Conservation (phyloP, 1,140 invertebrate species). For the Drosophila albomicans region DNA sequence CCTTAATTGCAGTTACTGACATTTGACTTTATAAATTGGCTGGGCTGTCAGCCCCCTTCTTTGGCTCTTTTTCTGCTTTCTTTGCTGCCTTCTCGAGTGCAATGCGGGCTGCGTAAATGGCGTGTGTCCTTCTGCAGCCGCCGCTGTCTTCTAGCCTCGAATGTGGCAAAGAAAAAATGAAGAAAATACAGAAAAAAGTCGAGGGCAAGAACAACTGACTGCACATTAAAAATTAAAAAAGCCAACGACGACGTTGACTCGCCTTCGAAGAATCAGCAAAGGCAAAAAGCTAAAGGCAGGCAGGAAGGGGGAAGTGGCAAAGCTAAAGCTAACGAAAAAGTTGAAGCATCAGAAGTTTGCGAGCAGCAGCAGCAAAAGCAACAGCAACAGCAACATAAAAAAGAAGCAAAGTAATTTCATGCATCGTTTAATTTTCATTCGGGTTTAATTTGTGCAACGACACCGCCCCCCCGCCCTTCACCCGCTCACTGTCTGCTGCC, state of each 20-base stretch:
- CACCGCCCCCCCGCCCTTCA: slow-evolving; percentile 16
- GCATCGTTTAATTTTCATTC: slow-evolving; percentile 84
- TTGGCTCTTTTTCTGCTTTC: background rate
- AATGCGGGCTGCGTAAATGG: slow-evolving; percentile 69
- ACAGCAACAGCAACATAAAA: slow-evolving; percentile 38
- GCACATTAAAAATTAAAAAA: slow-evolving; percentile 84
- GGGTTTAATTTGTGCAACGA: slow-evolving; percentile 83
- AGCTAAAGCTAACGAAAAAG: slow-evolving; percentile 54
- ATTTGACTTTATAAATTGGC: slow-evolving; percentile 82
- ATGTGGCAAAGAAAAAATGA: slow-evolving; percentile 23
- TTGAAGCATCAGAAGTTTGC: slow-evolving; percentile 49
- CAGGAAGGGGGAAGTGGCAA: background rate
- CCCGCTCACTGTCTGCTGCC: background rate
- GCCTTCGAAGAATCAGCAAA: slow-evolving; percentile 30
- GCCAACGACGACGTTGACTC: slow-evolving; percentile 38
- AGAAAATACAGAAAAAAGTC: slow-evolving; percentile 2
- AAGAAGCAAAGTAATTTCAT: slow-evolving; percentile 84
- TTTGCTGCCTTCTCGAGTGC: slow-evolving; percentile 26
- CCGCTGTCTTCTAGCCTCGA: slow-evolving; percentile 10
- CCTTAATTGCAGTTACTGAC: slow-evolving; percentile 81
- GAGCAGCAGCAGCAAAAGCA: slow-evolving; percentile 37
- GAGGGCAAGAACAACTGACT: slow-evolving; percentile 60
- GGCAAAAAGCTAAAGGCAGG: slow-evolving; percentile 28
- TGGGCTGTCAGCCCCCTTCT: slow-evolving; percentile 38
- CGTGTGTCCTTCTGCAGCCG: slow-evolving; percentile 59